Conservation (phyloP, 2,888 invertebrate genomes). For the Eilema caniola region DNA sequence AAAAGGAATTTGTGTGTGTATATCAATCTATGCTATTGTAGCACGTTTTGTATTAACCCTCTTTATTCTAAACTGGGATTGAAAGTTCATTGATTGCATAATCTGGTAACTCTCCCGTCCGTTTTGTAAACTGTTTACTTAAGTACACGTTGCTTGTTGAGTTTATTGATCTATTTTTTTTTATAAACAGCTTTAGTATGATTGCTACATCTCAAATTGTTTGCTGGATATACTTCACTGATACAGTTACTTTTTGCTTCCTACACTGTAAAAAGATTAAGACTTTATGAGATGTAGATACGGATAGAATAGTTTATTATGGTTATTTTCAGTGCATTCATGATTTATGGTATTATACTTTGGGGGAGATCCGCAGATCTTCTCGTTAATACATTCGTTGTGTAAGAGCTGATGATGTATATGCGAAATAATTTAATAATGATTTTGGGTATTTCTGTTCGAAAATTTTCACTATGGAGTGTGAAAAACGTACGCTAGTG, state of each 20-base stretch:
- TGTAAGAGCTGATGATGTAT: neutral
- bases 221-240: slow-evolving; percentile 1
- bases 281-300: neutral
- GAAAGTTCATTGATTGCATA: slow-evolving; percentile 25
- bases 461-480: neutral
- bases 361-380: neutral
- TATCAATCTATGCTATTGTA: neutral
- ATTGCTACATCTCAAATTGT: slow-evolving; percentile 5
- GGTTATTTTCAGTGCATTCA: neutral
- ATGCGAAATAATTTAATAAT: neutral
- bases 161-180: slow-evolving; percentile 20
- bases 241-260: neutral
- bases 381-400: neutral
- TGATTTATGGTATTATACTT: neutral
- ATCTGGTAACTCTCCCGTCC: slow-evolving; percentile 16
- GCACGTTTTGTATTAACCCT: slow-evolving; percentile 15
- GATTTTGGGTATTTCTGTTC: neutral
- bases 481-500: too few relatives aligned
- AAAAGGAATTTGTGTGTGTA: slow-evolving; percentile 1
- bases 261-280: neutral
- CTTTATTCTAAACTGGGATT: slow-evolving; percentile 24
- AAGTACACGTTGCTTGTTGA: slow-evolving; percentile 13
- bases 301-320: neutral
- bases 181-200: slow-evolving; percentile 14
- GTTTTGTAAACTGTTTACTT: slow-evolving; percentile 28